phyloP scores from a whole-genome alignment of 2,113 vertebrate genomes.

The Paraplagusia blochii region DNA sequence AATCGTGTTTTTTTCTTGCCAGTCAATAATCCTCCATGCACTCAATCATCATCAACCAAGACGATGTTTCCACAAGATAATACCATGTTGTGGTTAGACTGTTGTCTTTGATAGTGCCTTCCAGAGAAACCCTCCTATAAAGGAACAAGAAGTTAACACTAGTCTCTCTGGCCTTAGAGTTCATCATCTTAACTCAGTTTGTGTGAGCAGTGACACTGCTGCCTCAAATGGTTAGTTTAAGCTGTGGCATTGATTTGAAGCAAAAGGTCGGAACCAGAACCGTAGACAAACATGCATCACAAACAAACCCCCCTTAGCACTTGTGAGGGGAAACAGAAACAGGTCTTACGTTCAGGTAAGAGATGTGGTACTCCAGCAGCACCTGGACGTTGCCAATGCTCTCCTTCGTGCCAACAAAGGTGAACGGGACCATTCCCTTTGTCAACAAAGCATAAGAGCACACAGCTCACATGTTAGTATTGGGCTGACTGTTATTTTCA shows the following conservation, averaged over 20 bases:
- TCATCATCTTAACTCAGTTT: no score
- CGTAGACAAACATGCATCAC: slow-evolving; percentile 3
- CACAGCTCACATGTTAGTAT: slow-evolving; percentile 47
- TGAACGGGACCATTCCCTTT: slow-evolving; percentile 98
- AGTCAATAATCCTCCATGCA: neutral
- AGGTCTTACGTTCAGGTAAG: slow-evolving; percentile 92
- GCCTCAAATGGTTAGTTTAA: neutral
- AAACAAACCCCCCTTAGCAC: neutral
- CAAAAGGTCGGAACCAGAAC: neutral
- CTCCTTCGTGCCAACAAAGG: slow-evolving; percentile 97
- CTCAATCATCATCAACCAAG: neutral
- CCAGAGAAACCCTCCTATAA: no score
- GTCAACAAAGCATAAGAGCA: slow-evolving; percentile 56
- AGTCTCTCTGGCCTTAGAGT: no score
- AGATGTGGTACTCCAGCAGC: slow-evolving; percentile 94
- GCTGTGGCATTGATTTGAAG: neutral
- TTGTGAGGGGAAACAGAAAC: neutral
- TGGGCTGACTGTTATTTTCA: slow-evolving; percentile 6
- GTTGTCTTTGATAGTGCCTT: neutral
- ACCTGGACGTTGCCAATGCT: slow-evolving; percentile 96
- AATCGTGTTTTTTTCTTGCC: neutral
- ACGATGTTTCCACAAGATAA: neutral
- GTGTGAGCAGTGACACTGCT: no score
- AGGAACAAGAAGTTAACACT: no score
- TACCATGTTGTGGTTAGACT: neutral